Evolutionary conservation across 2,113 vertebrate genomes (phyloP).

Genomic region (Oryzias javanicus): DNA sequence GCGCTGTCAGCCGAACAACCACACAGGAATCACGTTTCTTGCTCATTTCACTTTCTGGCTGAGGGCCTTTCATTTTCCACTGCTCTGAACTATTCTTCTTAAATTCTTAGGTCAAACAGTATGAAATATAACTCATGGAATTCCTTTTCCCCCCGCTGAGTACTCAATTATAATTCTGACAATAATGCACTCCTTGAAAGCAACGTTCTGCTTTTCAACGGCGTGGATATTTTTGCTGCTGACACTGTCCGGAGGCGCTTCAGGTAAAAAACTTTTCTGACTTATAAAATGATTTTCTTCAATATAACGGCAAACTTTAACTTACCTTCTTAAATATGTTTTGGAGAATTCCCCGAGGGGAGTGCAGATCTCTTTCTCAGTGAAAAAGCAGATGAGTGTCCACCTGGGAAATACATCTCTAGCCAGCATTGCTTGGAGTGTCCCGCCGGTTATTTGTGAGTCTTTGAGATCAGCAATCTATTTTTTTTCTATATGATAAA

Average conservation of each 20-base stretch:
- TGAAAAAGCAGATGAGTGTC: conserved; percentile 64
- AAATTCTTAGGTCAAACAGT: conserved; percentile 10
- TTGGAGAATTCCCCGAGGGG: conserved; percentile 43
- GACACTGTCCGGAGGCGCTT: conserved; percentile 28
- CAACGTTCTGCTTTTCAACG: conserved; percentile 34
- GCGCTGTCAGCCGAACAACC: conserved; percentile 37
- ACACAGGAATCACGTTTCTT: conserved; percentile 63
- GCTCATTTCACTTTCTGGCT: conserved; percentile 74
- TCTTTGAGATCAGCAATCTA: background rate
- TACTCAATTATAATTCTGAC: conserved; percentile 7
- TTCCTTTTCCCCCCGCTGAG: background rate
- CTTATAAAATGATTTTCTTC: background rate
- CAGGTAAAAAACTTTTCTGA: conserved; percentile 56
- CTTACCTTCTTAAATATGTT: background rate
- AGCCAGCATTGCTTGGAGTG: conserved; percentile 80
- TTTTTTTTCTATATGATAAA: too few relatives aligned
- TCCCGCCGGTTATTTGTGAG: conserved; percentile 83
- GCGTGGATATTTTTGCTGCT: conserved; percentile 43
- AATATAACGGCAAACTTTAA: conserved; percentile 1
- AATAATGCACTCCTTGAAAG: conserved; percentile 40
- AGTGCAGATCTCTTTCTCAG: conserved; percentile 25
- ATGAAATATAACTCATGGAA: conserved; percentile 10
- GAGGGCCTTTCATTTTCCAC: conserved; percentile 62
- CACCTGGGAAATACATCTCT: conserved; percentile 70
- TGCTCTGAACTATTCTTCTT: conserved; percentile 35